Conservation (phyloP, 2,113 vertebrate species). For the Phocoena sinus region DNA sequence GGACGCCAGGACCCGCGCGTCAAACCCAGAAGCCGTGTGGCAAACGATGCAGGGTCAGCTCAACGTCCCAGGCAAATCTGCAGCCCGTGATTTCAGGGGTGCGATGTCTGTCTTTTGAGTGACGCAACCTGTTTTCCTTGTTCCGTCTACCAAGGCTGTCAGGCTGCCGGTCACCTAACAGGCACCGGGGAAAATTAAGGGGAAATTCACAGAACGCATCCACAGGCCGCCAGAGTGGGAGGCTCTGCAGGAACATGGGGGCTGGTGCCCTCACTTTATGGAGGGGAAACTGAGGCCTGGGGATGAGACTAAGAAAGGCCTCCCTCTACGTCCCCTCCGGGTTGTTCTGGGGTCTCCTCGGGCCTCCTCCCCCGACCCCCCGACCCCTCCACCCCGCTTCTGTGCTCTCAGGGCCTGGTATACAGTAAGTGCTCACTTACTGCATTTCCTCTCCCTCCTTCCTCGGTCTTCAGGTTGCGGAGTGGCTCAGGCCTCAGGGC, state of each 20-base stretch:
- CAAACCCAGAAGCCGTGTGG: background rate
- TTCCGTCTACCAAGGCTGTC: background rate
- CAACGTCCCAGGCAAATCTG: background rate
- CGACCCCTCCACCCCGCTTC: fast-evolving
- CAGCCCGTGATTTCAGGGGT: background rate
- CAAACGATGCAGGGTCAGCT: background rate
- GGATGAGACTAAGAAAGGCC: too few species aligned
- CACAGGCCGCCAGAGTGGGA: background rate
- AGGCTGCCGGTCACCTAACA: background rate
- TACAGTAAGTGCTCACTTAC: background rate
- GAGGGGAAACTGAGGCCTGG: background rate
- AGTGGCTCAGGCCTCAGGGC: background rate
- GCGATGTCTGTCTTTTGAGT: background rate
- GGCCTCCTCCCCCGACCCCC: background rate
- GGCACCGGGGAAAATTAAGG: background rate
- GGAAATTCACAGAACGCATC: background rate
- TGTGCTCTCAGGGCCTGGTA: background rate
- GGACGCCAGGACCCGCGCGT: fast-evolving
- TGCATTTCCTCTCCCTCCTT: background rate
- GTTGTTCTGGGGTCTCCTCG: background rate
- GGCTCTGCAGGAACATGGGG: too few species aligned
- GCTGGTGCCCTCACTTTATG: background rate
- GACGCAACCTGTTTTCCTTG: background rate
- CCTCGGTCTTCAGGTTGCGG: background rate
- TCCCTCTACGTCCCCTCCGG: fast-evolving